Base-by-base conservation (phyloP, 1,140 invertebrate genomes). In the Drosophila mayri region DNA sequence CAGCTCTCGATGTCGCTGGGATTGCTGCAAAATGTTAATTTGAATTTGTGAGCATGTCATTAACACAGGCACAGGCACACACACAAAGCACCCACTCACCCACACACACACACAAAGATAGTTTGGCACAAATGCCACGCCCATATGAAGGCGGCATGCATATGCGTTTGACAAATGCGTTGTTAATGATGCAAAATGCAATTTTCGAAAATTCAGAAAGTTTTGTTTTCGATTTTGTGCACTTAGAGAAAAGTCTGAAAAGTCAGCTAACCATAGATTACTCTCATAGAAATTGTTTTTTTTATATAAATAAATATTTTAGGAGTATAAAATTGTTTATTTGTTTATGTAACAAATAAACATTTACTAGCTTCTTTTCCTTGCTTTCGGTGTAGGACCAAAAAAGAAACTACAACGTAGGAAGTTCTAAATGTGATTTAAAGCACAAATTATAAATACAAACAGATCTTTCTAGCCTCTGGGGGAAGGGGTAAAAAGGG, bases 11-110 rank as follows among this genome's bases (percentile, higher is more conserved):
- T 86, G 79, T 76, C 79, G 81, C 81, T 80, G 72, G 83, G 75
- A 86, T 77, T 87, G 79, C 84, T 87, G 72, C 75, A 90, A 90
- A 90, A 90, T 90, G 86, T 90, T 90, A 90, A 90, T 90, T 90
- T 90, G 86, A 90, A 90, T 90, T 90, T 90, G 86, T 90, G 86
- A 90, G 81, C 86, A 90, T 90, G 86, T 85, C 87, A 91, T 91
- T 91, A 91, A 90, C 86, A 85, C 86, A 90, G 75, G 57, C 63
- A 52, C 71, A 67, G 46, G 58, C 50, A 40, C 76, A 57, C 55
- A 28, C 49, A 43, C 71, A 55, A 49, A 52, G n/a, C 67, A 68
- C 71, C 8, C 22, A 37, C 47, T 35, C 32, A 81, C 82, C 59
- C 74, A n/a, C n/a, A n/a, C n/a, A 60, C 67, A 28, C 30, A 58